A percentile compares a stretch with the other conserved stretches of the same genome.
phyloP scores from a whole-genome alignment of 2,888 invertebrate species.

The Euphydryas editha region DNA sequence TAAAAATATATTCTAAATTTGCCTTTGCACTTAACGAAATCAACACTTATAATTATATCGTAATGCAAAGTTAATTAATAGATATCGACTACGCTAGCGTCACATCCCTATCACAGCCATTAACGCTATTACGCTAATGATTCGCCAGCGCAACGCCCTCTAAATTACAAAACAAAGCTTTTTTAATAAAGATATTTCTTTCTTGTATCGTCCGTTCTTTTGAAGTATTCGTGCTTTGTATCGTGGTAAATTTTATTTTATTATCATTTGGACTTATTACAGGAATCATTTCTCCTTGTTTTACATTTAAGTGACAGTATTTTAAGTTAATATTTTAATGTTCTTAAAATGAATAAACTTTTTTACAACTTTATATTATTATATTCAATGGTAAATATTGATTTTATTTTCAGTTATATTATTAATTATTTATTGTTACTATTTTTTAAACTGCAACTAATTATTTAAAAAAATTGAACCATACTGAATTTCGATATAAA shows the following conservation, averaged over 20 bases:
- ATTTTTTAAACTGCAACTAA: too few relatives aligned
- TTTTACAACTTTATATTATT: too few relatives aligned
- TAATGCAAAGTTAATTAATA: not conserved
- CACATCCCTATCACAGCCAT: conserved; percentile 52
- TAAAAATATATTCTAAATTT: not conserved
- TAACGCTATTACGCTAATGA: conserved; percentile 78
- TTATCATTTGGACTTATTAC: not conserved
- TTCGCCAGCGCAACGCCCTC: conserved; percentile 61
- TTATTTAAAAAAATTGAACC: too few relatives aligned
- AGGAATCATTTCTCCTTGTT: not conserved
- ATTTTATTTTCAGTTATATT: too few relatives aligned
- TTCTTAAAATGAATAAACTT: too few relatives aligned
- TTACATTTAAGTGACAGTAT: not conserved
- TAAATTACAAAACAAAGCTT: conserved; percentile 79
- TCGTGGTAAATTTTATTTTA: conserved; percentile 9
- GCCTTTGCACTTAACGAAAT: not conserved
- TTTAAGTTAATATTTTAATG: too few relatives aligned
- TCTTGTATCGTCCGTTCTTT: conserved; percentile 20
- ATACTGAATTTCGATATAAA: too few relatives aligned
- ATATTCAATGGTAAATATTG: too few relatives aligned
- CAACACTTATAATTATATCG: not conserved
- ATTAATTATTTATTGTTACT: too few relatives aligned
- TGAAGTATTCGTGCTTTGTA: conserved; percentile 16
- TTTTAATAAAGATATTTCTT: conserved; percentile 73
- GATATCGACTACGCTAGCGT: not conserved